Conservation (phyloP, 2,888 invertebrate species). For the Acanthosepion esculentum region DNA sequence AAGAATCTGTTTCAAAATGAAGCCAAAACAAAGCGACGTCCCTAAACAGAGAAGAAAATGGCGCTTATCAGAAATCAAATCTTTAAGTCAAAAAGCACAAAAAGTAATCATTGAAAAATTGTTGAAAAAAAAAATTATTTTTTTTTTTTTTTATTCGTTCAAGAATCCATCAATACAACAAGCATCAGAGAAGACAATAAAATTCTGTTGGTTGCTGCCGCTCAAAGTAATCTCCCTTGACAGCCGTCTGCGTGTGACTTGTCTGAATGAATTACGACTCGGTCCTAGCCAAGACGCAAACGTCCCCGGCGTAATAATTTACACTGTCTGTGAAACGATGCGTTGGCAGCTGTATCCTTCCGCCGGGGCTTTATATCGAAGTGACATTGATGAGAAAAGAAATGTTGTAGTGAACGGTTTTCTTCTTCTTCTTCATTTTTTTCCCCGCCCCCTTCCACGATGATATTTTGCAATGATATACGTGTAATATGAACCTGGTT, state of each 20-base stretch:
- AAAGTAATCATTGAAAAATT: not conserved
- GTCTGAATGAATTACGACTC: conserved; percentile 22
- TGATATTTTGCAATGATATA: not conserved
- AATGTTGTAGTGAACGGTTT: not conserved
- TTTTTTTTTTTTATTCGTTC: not conserved
- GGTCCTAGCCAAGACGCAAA: not conserved
- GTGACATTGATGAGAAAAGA: conserved; percentile 23
- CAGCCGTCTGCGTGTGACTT: not conserved
- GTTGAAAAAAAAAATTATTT: not conserved
- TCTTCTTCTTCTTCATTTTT: not conserved
- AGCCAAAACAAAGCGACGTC: not conserved
- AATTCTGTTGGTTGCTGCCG: not conserved
- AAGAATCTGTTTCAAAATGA: not conserved
- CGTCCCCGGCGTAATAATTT: conserved; percentile 33
- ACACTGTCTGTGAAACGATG: not conserved
- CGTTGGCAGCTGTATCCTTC: conserved; percentile 21
- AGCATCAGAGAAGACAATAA: not conserved
- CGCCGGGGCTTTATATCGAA: conserved; percentile 33
- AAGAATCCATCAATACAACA: not conserved
- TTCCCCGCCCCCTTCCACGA: not conserved
- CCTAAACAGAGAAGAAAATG: not conserved
- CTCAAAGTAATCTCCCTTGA: not conserved
- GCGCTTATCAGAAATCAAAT: not conserved
- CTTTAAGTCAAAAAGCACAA: not conserved
- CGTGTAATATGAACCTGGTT: not conserved